phyloP scores from a whole-genome alignment of 2,888 invertebrate species.

The Chloroclystis v-ata region DNA sequence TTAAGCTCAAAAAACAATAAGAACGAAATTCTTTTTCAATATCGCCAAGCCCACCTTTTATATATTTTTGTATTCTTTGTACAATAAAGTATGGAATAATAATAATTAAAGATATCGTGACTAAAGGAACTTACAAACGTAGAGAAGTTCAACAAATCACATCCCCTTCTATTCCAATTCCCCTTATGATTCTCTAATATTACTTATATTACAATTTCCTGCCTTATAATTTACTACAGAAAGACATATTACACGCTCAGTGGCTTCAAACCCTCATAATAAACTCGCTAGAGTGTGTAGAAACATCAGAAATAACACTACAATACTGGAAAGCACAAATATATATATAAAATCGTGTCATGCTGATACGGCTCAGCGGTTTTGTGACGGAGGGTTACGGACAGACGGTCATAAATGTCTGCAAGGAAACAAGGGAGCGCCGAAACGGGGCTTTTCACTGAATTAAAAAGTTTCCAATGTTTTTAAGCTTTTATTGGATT shows the following conservation, averaged over 20 bases:
- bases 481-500: neutral
- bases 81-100: too few species aligned
- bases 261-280: neutral
- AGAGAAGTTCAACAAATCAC: conserved; percentile 16
- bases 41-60: too few species aligned
- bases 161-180: conserved; percentile 12
- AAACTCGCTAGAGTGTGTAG: conserved; percentile 5
- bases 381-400: neutral
- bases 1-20: too few species aligned
- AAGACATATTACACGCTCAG: conserved; percentile 6
- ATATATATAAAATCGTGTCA: neutral
- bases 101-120: conserved; percentile 12
- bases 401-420: conserved; percentile 1
- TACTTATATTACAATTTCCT: conserved; percentile 3
- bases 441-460: neutral
- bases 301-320: conserved; percentile 14
- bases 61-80: too few species aligned
- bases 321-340: neutral
- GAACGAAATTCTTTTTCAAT: too few species aligned
- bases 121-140: conserved; percentile 4
- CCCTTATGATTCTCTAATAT: conserved; percentile 8
- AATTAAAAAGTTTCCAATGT: neutral
- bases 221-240: conserved; percentile 1
- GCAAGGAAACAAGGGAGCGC: neutral
- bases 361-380: conserved; percentile 4